phyloP scores from a whole-genome alignment of 2,113 vertebrate species.

The Sebastes schlegelii region DNA sequence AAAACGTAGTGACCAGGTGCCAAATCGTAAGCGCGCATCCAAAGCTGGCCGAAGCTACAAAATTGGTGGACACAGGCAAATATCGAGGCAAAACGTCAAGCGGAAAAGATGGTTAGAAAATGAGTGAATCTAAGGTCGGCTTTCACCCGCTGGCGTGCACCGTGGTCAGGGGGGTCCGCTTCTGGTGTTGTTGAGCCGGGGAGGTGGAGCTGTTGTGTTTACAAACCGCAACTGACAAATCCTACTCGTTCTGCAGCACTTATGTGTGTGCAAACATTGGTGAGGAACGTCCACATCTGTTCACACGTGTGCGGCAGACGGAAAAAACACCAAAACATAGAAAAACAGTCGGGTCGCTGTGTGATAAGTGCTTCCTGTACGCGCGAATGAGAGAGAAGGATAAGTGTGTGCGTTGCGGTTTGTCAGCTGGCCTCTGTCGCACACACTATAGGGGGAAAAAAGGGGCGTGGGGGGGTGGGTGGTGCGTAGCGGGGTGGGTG shows the following conservation, averaged over 20 bases:
- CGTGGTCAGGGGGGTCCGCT: too few species aligned
- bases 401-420: slow-evolving; percentile 58
- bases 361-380: slow-evolving; percentile 58
- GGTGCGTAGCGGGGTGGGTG: background rate
- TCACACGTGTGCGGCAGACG: background rate
- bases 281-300: background rate
- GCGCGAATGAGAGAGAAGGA: slow-evolving; percentile 49
- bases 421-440: slow-evolving; percentile 43
- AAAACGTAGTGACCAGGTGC: too few species aligned
- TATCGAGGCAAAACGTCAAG: too few species aligned
- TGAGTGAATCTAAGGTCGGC: too few species aligned
- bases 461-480: slow-evolving; percentile 5
- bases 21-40: too few species aligned
- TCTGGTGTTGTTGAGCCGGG: too few species aligned
- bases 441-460: slow-evolving; percentile 13
- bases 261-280: background rate
- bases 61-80: too few species aligned
- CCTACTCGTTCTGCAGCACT: background rate
- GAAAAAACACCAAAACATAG: background rate
- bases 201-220: background rate
- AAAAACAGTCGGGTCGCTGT: background rate
- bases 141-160: too few species aligned
- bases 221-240: background rate
- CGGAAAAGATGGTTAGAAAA: too few species aligned
- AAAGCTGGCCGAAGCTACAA: too few species aligned